Evolutionary conservation across 2,113 vertebrate genomes (phyloP), one percentile per base, ranked within the genome.

Genomic region (Mormoops blainvillei): DNA sequence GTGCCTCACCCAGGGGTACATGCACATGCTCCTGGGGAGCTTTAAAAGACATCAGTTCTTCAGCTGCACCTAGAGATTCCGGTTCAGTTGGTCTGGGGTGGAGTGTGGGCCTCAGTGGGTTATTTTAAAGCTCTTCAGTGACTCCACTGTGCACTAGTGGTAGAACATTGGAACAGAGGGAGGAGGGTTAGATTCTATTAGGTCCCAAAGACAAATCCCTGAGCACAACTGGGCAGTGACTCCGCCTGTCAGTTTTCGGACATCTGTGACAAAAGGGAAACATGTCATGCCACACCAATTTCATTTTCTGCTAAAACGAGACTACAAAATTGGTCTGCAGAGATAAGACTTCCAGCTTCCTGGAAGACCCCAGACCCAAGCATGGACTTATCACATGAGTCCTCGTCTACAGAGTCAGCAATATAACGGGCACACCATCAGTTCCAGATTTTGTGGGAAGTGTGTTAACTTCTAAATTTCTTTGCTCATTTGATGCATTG

Each of bases 271-370:
- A 82, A 73, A 76, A 78, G 48, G 41, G 54, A 73, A 85, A 41
- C 52, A 70, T 0, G 9, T 74, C 50, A 38, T 48, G 52, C 54
- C 41, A 67, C 7, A 63, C 19, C 52, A 70, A 10, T 71, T 84
- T 71, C 71, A 81, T 73, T 87, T 93, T 95, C 68, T 97, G 67
- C 56, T 67, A 65, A 70, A 52, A 68, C 41, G n/a, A 93, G 41
- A 54, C 36, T 0, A 0, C 87, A 92, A 11, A 22, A 22, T 67
- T 94, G 74, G 31, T 83, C 91, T 67, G 48, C 24, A 78, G 67
- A 93, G 77, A 91, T 43, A 88, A 93, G 83, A 78, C 45, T 61
- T 71, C n/a, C 68, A 33, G 33, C 52, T 76, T 88, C 48, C 77
- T 68, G 24, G 91, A 94, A 94, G 54, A 38, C 11, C 43, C 70